A percentile compares a stretch with the other conserved stretches of the same genome.
Evolutionary conservation across 2,113 vertebrate species (phyloP).

Genomic region (Dolichotis patagonum): DNA sequence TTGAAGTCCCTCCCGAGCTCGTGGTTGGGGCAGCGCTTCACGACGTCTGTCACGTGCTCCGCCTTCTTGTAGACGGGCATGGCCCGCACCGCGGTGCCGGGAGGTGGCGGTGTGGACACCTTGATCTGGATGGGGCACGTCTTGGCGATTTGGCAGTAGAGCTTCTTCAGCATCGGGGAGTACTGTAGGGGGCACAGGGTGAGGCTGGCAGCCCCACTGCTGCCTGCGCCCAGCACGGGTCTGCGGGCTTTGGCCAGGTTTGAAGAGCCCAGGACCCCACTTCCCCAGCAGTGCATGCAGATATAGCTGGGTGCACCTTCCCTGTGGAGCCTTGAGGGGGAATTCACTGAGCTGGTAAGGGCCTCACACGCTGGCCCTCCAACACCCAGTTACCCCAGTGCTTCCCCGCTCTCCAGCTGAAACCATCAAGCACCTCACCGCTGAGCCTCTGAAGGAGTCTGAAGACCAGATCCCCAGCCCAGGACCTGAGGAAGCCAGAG

Average conservation of each 20-base stretch:
- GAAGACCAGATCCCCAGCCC: neutral
- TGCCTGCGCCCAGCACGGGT: rapidly evolving
- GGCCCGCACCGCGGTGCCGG: slow-evolving; percentile 94
- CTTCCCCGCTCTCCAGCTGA: neutral
- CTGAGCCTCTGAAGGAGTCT: neutral
- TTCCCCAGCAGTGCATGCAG: neutral
- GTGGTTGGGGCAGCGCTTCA: slow-evolving; percentile 98
- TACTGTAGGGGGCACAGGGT: slow-evolving; percentile 87
- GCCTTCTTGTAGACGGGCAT: slow-evolving; percentile 99
- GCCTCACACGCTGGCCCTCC: neutral
- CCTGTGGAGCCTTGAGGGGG: too few species aligned
- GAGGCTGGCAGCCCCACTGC: neutral
- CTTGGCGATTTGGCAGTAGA: slow-evolving; percentile 99
- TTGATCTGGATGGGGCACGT: slow-evolving; percentile 99
- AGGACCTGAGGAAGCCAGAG: too few species aligned
- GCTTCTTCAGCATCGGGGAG: slow-evolving; percentile 97
- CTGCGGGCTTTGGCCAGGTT: neutral
- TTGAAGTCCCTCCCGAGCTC: slow-evolving; percentile 98
- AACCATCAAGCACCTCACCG: rapidly evolving
- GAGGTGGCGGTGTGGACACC: slow-evolving; percentile 91
- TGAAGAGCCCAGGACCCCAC: neutral
- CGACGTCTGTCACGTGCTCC: slow-evolving; percentile 97
- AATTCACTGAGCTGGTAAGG: too few species aligned
- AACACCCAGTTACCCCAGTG: neutral
- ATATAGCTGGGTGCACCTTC: rapidly evolving